Conservation (phyloP, 2,797 vertebrate genomes). For the Pteronotus mesoamericanus region DNA sequence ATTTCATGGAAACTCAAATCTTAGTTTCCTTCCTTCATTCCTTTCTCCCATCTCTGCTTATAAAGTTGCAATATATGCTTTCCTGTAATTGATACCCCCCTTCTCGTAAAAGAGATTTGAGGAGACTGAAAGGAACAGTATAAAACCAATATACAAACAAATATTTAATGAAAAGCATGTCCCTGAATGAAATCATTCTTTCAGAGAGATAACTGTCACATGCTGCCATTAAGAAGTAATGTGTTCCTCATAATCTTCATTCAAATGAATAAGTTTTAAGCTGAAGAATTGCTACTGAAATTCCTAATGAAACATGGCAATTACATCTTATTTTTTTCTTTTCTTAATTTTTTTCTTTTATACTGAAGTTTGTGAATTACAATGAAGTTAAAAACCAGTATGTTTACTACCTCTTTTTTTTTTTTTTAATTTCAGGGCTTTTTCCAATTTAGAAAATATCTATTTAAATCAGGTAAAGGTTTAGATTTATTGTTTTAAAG, state of each 20-base stretch:
- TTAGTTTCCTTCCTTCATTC: background rate
- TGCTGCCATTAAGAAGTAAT: constrained; percentile 55
- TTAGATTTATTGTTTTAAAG: constrained; percentile 30
- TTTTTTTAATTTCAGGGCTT: background rate
- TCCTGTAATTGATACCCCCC: background rate
- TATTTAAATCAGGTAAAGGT: background rate
- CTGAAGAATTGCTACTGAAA: constrained; percentile 55
- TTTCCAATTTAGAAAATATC: constrained; percentile 17
- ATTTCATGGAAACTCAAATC: background rate
- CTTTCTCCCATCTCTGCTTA: background rate
- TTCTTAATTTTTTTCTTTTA: constrained; percentile 1
- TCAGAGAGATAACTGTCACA: constrained; percentile 53
- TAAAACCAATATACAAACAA: constrained; percentile 44
- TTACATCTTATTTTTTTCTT: constrained; percentile 37
- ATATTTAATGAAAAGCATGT: constrained; percentile 48
- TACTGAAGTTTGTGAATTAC: constrained; percentile 16
- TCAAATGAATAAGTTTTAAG: constrained; percentile 59
- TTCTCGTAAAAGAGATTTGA: constrained; percentile 31
- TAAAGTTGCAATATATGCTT: background rate
- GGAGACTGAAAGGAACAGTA: background rate
- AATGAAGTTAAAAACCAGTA: constrained; percentile 43
- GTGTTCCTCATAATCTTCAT: constrained; percentile 59
- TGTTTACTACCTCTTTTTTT: background rate
- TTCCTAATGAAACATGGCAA: constrained; percentile 61
- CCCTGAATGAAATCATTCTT: constrained; percentile 50